Evolutionary conservation across 2,113 vertebrate genomes (phyloP).

Genomic region (Echinops telfairi): DNA sequence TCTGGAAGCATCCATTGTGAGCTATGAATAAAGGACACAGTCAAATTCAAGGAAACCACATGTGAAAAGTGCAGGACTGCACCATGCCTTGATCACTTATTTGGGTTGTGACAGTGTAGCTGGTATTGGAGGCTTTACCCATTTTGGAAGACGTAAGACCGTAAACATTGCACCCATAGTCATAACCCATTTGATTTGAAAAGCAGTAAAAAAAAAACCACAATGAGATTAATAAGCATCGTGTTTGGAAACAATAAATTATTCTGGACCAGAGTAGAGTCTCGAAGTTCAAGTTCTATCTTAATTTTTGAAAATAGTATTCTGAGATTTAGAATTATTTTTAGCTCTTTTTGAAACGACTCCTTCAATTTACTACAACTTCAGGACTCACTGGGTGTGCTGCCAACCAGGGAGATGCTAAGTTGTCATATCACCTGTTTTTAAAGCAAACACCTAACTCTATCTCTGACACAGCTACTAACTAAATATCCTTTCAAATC

Average conservation of each 20-base stretch:
- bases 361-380: slow-evolving; percentile 62
- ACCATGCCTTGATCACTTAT: not conserved
- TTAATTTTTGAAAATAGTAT: slow-evolving; percentile 55
- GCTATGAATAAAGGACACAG: slow-evolving; percentile 49
- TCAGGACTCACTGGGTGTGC: slow-evolving; percentile 55
- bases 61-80: slow-evolving; percentile 14
- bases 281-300: slow-evolving; percentile 48
- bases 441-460: slow-evolving; percentile 77
- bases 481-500: slow-evolving; percentile 81
- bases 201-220: slow-evolving; percentile 50
- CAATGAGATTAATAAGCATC: not conserved
- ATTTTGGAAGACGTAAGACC: slow-evolving; percentile 21
- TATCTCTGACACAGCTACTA: slow-evolving; percentile 71
- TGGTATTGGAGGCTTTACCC: slow-evolving; percentile 22
- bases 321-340: slow-evolving; percentile 54
- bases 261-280: slow-evolving; percentile 36
- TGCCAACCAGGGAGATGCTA: slow-evolving; percentile 66
- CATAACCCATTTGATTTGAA: slow-evolving; percentile 50
- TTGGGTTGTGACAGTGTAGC: slow-evolving; percentile 26
- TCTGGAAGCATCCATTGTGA: not conserved
- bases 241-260: slow-evolving; percentile 62
- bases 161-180: not conserved
- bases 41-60: slow-evolving; percentile 42
- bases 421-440: slow-evolving; percentile 75
- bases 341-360: slow-evolving; percentile 53